These are phyloP conservation scores for Andrena camellia DNA, from an alignment of 2,888 invertebrate species.

Conservation along the genomic window DNA sequence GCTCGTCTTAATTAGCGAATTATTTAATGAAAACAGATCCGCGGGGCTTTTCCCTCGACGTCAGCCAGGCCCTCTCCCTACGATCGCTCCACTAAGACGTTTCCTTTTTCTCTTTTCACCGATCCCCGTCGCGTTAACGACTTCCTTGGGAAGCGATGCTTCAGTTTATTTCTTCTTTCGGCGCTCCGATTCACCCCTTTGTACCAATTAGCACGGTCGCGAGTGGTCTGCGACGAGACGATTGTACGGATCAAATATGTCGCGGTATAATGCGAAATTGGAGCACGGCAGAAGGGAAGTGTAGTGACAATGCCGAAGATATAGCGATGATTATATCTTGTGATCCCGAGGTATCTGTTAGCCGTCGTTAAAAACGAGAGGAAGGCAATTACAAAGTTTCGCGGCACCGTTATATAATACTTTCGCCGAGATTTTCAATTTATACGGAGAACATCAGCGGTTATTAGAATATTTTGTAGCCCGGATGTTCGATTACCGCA, in stretches of 20 bases:
- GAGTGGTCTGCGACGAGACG: too few species aligned
- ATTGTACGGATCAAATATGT: too few species aligned
- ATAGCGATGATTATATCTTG: too few species aligned
- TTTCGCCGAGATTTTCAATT: slow-evolving; percentile 15
- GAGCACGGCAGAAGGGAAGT: too few species aligned
- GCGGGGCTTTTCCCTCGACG: slow-evolving; percentile 27
- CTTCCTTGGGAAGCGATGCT: background rate
- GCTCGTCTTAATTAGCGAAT: slow-evolving; percentile 56
- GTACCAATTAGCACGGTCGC: too few species aligned
- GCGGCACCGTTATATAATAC: slow-evolving; percentile 9
- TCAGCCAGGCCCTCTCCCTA: slow-evolving; percentile 13
- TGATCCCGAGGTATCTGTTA: background rate
- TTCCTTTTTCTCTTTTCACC: background rate
- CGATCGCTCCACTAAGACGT: slow-evolving; percentile 27
- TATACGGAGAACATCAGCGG: slow-evolving; percentile 2
- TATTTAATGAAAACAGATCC: slow-evolving; percentile 61
- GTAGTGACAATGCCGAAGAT: too few species aligned
- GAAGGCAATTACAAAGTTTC: slow-evolving; percentile 28
- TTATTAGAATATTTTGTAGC: slow-evolving; percentile 19
- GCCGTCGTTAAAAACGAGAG: background rate
- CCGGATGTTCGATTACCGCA: slow-evolving; percentile 39
- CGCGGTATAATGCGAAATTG: too few species aligned
- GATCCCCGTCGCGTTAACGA: slow-evolving; percentile 20
- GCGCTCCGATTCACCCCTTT: too few species aligned
- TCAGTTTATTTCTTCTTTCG: background rate